A percentile compares a stretch with the other conserved stretches of the same genome.
These are phyloP conservation scores for Myiopsitta monachus DNA, from an alignment of 2,113 vertebrate genomes.

Conservation along the genomic window DNA sequence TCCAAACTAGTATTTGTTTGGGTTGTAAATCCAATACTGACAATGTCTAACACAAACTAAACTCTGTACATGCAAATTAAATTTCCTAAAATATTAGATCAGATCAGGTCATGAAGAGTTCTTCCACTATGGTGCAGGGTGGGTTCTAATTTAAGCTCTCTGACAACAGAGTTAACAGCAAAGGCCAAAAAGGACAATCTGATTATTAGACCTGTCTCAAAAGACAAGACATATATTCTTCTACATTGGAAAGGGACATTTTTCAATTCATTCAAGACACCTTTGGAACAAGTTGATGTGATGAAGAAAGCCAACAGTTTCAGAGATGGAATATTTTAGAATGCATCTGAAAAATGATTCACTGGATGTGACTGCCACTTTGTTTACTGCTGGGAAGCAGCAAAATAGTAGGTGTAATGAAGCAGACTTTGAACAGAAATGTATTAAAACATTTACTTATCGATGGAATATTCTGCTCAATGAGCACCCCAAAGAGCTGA, in stretches of 20 bases:
- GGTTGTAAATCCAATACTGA: background rate
- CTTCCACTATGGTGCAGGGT: background rate
- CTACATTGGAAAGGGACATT: background rate
- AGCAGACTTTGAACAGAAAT: background rate
- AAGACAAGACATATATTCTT: background rate
- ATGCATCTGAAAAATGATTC: background rate
- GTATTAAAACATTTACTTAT: background rate
- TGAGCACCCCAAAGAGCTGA: background rate
- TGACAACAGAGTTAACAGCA: background rate
- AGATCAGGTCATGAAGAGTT: background rate
- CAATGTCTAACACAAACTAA: background rate
- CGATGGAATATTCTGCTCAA: background rate
- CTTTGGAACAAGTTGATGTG: background rate
- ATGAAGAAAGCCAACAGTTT: background rate
- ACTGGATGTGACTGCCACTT: constrained; percentile 42
- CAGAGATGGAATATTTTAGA: background rate
- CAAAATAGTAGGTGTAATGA: background rate
- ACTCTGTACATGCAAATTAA: background rate
- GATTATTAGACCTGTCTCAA: background rate
- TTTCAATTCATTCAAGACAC: background rate
- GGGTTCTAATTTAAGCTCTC: background rate
- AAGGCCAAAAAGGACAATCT: background rate
- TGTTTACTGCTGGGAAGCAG: constrained; percentile 20
- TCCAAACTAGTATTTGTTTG: background rate
- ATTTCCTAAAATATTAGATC: background rate